Conservation (phyloP, 2,797 vertebrate genomes). For the Cyprinodon diabolis region DNA sequence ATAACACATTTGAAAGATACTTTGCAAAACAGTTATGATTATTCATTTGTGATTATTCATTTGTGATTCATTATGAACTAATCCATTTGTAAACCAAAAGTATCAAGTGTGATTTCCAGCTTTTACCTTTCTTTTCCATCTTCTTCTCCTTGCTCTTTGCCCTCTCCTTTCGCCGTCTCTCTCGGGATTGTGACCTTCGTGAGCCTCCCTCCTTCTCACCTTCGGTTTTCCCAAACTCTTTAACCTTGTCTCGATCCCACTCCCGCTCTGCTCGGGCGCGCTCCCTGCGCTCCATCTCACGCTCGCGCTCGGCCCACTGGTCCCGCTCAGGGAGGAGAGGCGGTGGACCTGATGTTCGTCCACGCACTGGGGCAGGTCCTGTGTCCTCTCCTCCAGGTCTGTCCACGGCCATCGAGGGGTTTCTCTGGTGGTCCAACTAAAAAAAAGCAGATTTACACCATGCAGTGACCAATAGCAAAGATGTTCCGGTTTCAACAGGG, state of each 20-base stretch:
- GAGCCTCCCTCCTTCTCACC: slow-evolving; percentile 82
- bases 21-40: too few species aligned
- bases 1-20: too few species aligned
- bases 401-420: slow-evolving; percentile 77
- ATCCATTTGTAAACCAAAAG: too few species aligned
- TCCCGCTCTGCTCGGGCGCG: slow-evolving; percentile 87
- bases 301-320: slow-evolving; percentile 90
- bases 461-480: slow-evolving; percentile 4
- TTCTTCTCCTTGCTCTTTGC: slow-evolving; percentile 91
- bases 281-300: slow-evolving; percentile 91
- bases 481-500: neutral
- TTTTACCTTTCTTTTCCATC: slow-evolving; percentile 88
- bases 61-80: too few species aligned
- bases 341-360: slow-evolving; percentile 62
- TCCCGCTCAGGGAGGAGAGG: slow-evolving; percentile 82
- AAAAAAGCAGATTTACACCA: slow-evolving; percentile 20
- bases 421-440: slow-evolving; percentile 91
- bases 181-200: slow-evolving; percentile 84
- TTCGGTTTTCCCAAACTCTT: slow-evolving; percentile 78
- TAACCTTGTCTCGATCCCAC: slow-evolving; percentile 92
- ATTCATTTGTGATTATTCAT: too few species aligned
- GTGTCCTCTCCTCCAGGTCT: slow-evolving; percentile 67
- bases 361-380: slow-evolving; percentile 65
- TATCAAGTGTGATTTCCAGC: accelerated
- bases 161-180: slow-evolving; percentile 87